Percentiles rank a stretch among this genome's conserved stretches.
phyloP scores from a whole-genome alignment of 2,797 vertebrate species.

The Cichlasoma orientale region DNA sequence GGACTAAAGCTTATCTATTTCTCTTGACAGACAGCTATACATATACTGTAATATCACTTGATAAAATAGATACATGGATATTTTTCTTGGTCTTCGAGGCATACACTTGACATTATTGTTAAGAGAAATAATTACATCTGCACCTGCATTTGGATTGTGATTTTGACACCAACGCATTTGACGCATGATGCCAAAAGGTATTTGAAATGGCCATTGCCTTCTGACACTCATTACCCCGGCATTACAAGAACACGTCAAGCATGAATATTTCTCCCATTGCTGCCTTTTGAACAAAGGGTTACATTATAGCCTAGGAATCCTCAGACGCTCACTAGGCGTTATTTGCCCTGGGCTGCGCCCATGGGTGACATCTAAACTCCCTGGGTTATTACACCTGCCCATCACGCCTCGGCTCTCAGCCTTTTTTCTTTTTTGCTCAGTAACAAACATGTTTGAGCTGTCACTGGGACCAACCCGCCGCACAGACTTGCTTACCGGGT shows the following conservation, averaged over 20 bases:
- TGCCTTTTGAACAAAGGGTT: constrained; percentile 74
- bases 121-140: constrained; percentile 51
- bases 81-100: constrained; percentile 35
- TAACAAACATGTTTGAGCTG: constrained; percentile 67
- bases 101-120: constrained; percentile 21
- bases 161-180: constrained; percentile 61
- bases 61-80: neutral
- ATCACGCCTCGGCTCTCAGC: constrained; percentile 66
- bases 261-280: constrained; percentile 76
- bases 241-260: constrained; percentile 79
- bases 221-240: constrained; percentile 74
- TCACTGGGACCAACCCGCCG: constrained; percentile 48
- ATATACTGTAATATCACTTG: neutral
- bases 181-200: constrained; percentile 65
- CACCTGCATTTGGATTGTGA: constrained; percentile 40
- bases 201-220: constrained; percentile 68
- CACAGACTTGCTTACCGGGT: constrained; percentile 43
- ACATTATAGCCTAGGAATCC: constrained; percentile 73
- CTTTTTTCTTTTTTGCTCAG: constrained; percentile 47
- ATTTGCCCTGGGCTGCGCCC: constrained; percentile 69
- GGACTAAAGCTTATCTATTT: neutral
- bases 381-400: constrained; percentile 81
- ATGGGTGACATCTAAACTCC: constrained; percentile 76
- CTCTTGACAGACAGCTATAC: constrained; percentile 8
- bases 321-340: constrained; percentile 54